phyloP scores from a whole-genome alignment of 1,140 invertebrate genomes.

The Diorhabda elongata region DNA sequence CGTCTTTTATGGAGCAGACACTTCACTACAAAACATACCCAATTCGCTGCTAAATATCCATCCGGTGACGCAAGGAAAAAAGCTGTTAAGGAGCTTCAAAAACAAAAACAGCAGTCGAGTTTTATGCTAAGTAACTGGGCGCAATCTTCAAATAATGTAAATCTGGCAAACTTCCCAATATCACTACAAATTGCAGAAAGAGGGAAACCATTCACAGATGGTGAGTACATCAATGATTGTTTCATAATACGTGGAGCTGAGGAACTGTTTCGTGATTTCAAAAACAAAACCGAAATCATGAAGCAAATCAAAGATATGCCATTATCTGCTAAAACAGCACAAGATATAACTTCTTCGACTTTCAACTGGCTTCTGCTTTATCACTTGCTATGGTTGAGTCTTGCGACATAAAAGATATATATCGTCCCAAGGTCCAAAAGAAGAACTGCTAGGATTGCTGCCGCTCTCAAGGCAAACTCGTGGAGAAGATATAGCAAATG shows the following conservation, averaged over 20 bases:
- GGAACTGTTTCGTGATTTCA: conserved; percentile 33
- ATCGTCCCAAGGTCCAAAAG: neutral
- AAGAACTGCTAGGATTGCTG: too few relatives aligned
- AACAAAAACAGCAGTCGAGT: conserved; percentile 30
- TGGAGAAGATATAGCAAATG: too few relatives aligned
- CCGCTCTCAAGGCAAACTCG: too few relatives aligned
- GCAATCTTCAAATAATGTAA: conserved; percentile 40
- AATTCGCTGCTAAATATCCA: conserved; percentile 15
- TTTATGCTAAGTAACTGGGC: conserved; percentile 38
- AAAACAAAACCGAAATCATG: too few relatives aligned
- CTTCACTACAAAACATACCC: conserved; percentile 22
- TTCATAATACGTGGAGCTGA: conserved; percentile 19
- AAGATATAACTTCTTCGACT: conserved; percentile 38
- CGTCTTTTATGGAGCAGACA: conserved; percentile 17
- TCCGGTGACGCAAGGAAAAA: conserved; percentile 22
- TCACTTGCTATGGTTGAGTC: conserved; percentile 37
- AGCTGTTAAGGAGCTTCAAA: conserved; percentile 39
- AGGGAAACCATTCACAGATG: conserved; percentile 43
- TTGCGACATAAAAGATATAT: conserved; percentile 19
- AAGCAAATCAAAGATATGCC: too few relatives aligned
- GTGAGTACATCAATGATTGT: conserved; percentile 40
- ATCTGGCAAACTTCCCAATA: conserved; percentile 38
- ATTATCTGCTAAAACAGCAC: conserved; percentile 4
- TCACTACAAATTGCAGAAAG: conserved; percentile 35
- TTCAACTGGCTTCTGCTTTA: conserved; percentile 32